Base-by-base conservation (phyloP, 2,113 vertebrate genomes). In the Cephalopholis sonnerati region DNA sequence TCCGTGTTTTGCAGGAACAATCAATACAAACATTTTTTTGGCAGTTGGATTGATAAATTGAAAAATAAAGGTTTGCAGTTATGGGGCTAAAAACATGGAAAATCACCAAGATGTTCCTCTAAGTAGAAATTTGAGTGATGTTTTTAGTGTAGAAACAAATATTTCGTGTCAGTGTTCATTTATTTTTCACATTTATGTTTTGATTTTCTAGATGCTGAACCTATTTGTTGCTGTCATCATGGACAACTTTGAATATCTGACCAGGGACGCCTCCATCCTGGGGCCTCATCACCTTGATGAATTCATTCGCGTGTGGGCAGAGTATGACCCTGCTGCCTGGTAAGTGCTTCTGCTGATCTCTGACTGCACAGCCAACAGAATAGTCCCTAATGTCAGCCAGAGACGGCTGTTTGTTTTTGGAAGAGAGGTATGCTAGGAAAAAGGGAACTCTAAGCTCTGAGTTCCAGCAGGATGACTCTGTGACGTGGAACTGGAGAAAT, bases 221-320 rank as follows among this genome's bases (percentile, higher is more conserved):
- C 95, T 99, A 8, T 99, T 99, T 81, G 98, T 99, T 77, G 98
- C 98, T 8, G 98, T 99, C 91, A 99, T 99, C 93, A 99, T 99
- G 98, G 98, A 99, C 93, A 99, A 99, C 83, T 99, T 99, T 91
- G 98, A 99, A 90, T 99, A 99, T 92, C 92, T 99, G 83, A 99
- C 98, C 3, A 94, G 98, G 79, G 98, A 99, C 74, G 98, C 98
- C 74, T 99, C 98, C 93, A 99, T 99, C 93, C 94, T 99, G 59
- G 98, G 98, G 29, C 98, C 98, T 10, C 98, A 99, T 81, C 98
- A 99, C 89, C 92, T 99, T n/a, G 98, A 99, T 50, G 98, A 99
- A 91, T 99, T 99, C 84, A 97, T 99, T 68, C 97, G 98, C 0
- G 98, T 99, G 80, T 99, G 98, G 98, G 98, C 97, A 0, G 98